These are phyloP conservation scores for Adineta ricciae DNA, from an alignment of 2,888 invertebrate genomes.

Conservation along the genomic window DNA sequence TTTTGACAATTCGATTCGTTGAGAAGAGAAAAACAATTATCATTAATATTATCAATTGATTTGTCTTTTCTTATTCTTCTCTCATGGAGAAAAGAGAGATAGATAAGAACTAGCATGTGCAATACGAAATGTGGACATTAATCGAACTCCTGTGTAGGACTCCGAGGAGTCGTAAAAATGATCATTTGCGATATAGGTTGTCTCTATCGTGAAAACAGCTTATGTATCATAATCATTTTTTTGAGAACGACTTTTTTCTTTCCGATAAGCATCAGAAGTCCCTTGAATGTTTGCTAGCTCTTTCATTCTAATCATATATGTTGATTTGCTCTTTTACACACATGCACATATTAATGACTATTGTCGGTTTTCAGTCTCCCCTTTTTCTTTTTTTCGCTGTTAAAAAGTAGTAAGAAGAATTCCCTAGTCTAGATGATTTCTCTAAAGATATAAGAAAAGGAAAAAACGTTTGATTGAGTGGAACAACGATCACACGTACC, in stretches of 20 bases:
- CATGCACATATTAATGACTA: neutral
- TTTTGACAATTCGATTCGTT: neutral
- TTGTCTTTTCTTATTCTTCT: neutral
- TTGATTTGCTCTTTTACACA: constrained; percentile 9
- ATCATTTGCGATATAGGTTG: neutral
- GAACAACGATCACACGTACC: neutral
- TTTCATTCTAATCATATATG: neutral
- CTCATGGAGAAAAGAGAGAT: neutral
- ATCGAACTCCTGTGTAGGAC: neutral
- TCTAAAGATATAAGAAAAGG: neutral
- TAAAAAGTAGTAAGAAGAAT: neutral
- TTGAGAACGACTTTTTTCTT: neutral
- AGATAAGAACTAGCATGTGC: constrained; percentile 7
- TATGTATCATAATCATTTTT: neutral
- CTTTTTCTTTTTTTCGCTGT: neutral
- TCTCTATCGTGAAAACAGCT: neutral
- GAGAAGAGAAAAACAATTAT: neutral
- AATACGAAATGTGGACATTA: constrained; percentile 4
- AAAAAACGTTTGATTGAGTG: neutral
- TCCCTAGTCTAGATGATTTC: neutral
- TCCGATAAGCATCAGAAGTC: neutral
- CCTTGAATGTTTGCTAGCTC: neutral
- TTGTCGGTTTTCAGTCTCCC: neutral
- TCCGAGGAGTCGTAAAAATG: constrained; percentile 23
- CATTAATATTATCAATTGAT: neutral